A percentile compares a stretch with the other conserved stretches of the same genome.
These are phyloP conservation scores for Mustela lutreola DNA, from an alignment of 2,113 vertebrate species.

Conservation along the genomic window DNA sequence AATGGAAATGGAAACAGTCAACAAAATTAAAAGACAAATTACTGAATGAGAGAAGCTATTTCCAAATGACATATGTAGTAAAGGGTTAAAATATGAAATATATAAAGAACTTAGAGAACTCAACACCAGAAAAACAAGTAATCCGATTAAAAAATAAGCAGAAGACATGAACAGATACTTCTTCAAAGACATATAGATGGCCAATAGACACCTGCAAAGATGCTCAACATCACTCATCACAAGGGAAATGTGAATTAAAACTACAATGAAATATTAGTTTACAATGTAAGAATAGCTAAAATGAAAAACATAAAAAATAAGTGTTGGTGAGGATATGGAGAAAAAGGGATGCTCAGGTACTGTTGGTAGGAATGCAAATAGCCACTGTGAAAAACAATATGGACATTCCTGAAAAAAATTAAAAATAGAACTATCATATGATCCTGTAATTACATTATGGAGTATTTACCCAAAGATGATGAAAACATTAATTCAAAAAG, in stretches of 20 bases:
- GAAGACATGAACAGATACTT: neutral
- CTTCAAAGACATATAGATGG: neutral
- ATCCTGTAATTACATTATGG: neutral
- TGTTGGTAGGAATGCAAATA: neutral
- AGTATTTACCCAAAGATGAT: neutral
- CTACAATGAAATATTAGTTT: neutral
- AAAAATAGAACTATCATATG: neutral
- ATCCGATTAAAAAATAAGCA: neutral
- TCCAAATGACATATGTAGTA: neutral
- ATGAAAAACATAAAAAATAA: neutral
- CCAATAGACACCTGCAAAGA: neutral
- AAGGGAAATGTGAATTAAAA: neutral
- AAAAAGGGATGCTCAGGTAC: neutral
- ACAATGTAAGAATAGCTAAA: neutral
- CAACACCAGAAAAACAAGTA: neutral
- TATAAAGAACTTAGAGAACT: neutral
- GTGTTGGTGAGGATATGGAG: neutral
- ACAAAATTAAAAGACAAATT: neutral
- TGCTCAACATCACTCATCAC: neutral
- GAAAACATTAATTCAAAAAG: neutral
- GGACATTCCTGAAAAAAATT: neutral
- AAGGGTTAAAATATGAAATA: neutral
- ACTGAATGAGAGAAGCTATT: neutral
- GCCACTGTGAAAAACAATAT: neutral
- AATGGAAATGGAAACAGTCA: neutral